Percentiles rank a stretch among this genome's conserved stretches.
Conservation (phyloP, 2,888 invertebrate genomes). For the Anorthoa munda region DNA sequence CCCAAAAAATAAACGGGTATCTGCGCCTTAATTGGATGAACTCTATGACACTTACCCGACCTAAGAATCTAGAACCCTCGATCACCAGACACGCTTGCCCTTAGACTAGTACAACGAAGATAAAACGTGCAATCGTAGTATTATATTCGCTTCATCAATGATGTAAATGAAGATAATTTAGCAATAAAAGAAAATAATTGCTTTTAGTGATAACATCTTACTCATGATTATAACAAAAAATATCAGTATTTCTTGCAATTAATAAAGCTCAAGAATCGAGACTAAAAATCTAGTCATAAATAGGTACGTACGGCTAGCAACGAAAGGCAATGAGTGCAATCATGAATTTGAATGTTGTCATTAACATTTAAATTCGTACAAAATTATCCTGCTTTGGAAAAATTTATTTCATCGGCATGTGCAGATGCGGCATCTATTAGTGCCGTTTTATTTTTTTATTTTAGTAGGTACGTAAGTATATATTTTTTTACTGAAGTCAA, state of each 20-base stretch:
- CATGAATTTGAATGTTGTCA: neutral
- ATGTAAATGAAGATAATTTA: too few species aligned
- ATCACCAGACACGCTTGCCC: neutral
- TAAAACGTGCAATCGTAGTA: neutral
- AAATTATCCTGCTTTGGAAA: neutral
- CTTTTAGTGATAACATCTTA: neutral
- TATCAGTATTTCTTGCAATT: conserved; percentile 6
- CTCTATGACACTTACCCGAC: neutral
- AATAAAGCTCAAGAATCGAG: neutral
- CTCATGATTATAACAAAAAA: neutral
- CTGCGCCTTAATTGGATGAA: too few species aligned
- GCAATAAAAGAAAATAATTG: neutral
- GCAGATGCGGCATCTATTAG: too few species aligned
- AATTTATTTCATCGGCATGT: neutral
- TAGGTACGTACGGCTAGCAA: conserved; percentile 38
- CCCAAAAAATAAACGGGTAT: too few species aligned
- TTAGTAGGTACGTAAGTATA: neutral
- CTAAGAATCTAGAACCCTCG: neutral
- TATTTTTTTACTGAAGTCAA: neutral
- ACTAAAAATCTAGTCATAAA: neutral
- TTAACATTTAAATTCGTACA: neutral
- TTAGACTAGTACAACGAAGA: neutral
- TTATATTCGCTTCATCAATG: neutral
- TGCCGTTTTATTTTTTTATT: neutral
- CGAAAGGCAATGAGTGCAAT: neutral